Conservation (phyloP, 2,888 invertebrate species). For the Hypomecis atomaria region DNA sequence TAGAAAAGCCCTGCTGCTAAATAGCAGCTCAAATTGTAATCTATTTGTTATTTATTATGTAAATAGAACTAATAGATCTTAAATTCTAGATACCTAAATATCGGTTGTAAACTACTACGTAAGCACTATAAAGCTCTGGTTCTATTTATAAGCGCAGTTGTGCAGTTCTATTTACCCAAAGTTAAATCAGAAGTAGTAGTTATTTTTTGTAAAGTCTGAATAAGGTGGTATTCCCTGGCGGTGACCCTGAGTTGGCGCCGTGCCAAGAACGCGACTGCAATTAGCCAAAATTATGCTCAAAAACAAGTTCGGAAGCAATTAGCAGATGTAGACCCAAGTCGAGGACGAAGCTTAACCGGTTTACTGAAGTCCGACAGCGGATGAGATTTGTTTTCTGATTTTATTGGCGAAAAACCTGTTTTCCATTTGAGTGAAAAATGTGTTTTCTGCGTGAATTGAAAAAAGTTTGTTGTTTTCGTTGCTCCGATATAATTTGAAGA, state of each 20-base stretch:
- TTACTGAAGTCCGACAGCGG: slow-evolving; percentile 56
- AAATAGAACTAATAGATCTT: too few relatives aligned
- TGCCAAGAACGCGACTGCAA: slow-evolving; percentile 75
- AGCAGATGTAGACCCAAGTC: slow-evolving; percentile 76
- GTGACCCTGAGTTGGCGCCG: slow-evolving; percentile 63
- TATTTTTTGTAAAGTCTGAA: slow-evolving; percentile 52
- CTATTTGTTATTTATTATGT: too few relatives aligned
- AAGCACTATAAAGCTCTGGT: too few relatives aligned
- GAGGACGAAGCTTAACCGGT: slow-evolving; percentile 66
- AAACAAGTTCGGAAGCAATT: slow-evolving; percentile 81
- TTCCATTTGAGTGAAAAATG: slow-evolving; percentile 33
- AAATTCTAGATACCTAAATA: too few relatives aligned
- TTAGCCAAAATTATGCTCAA: slow-evolving; percentile 81
- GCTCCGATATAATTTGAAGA: slow-evolving; percentile 20
- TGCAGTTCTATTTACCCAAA: slow-evolving; percentile 27
- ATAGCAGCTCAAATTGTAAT: too few relatives aligned
- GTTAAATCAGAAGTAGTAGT: slow-evolving; percentile 50
- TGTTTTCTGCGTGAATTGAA: slow-evolving; percentile 32
- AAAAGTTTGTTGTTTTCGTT: slow-evolving; percentile 31
- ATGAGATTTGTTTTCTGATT: slow-evolving; percentile 60
- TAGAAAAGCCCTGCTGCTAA: too few relatives aligned
- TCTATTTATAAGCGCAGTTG: too few relatives aligned
- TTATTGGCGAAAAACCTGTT: slow-evolving; percentile 43
- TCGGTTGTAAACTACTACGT: too few relatives aligned
- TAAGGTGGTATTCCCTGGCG: slow-evolving; percentile 62